A percentile compares a stretch with the other conserved stretches of the same genome.
Evolutionary conservation across 1,140 invertebrate species (phyloP).

Genomic region (Drosophila pruinosa): DNA sequence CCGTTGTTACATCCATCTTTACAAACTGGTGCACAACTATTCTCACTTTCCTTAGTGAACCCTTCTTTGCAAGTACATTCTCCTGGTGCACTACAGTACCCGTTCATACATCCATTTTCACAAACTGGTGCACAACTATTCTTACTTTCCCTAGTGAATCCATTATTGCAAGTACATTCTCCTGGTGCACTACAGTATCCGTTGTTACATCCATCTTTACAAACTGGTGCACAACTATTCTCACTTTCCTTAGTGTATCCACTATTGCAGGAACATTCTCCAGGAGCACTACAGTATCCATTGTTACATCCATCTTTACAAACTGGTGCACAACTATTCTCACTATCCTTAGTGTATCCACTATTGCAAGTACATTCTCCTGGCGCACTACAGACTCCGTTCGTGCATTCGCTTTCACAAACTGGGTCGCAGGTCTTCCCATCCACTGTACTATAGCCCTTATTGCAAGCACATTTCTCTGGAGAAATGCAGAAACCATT

Average conservation of each 20-base stretch:
- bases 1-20: neutral
- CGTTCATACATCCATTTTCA: neutral
- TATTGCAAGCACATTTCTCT: neutral
- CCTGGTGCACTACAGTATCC: conserved; percentile 17
- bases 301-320: conserved; percentile 37
- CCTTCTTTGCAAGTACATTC: conserved; percentile 6
- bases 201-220: conserved; percentile 16
- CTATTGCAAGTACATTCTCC: neutral
- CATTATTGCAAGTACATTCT: conserved; percentile 20
- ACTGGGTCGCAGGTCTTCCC: neutral
- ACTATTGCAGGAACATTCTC: conserved; percentile 18
- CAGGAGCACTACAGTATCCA: conserved; percentile 18
- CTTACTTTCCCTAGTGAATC: neutral
- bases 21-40: conserved; percentile 22
- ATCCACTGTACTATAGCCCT: neutral
- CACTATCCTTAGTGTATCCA: neutral
- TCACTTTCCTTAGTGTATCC: conserved; percentile 4
- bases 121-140: conserved; percentile 25
- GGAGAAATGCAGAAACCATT: conserved; percentile 7
- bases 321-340: neutral
- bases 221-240: conserved; percentile 18
- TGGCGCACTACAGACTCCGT: conserved; percentile 1
- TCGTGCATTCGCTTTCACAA: neutral
- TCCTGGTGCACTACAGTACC: conserved; percentile 15
- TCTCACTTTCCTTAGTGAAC: neutral